A percentile compares a stretch with the other conserved stretches of the same genome.
Evolutionary conservation across 1,140 invertebrate genomes (phyloP).

Genomic region (Pachypsylla venusta): DNA sequence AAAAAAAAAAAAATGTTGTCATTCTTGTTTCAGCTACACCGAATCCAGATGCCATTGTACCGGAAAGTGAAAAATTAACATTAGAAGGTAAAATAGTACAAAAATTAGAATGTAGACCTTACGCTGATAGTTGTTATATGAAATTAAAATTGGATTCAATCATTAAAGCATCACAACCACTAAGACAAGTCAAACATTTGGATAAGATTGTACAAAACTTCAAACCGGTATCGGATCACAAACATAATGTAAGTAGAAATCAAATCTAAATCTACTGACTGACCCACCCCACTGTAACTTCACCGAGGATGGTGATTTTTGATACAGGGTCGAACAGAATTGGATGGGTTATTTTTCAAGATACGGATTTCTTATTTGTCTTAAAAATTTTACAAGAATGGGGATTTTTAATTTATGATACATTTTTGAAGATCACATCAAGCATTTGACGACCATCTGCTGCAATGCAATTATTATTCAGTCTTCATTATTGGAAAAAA

Average conservation of each 20-base stretch:
- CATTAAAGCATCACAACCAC: constrained; percentile 61
- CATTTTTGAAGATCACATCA: no score
- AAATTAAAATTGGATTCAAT: constrained; percentile 75
- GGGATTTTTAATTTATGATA: background rate
- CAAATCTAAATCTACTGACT: no score
- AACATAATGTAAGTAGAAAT: constrained; percentile 61
- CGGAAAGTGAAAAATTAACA: constrained; percentile 66
- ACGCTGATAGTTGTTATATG: constrained; percentile 74
- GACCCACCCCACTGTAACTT: background rate
- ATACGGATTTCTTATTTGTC: no score
- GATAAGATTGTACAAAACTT: constrained; percentile 69
- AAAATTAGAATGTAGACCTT: constrained; percentile 81
- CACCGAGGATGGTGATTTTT: background rate
- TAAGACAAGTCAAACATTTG: constrained; percentile 59
- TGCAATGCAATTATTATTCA: no score
- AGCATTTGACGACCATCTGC: no score
- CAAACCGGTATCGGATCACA: constrained; percentile 79
- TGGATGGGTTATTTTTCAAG: no score
- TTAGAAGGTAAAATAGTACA: constrained; percentile 90
- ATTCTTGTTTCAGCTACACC: constrained; percentile 37
- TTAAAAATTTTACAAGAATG: no score
- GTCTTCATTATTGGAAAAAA: background rate
- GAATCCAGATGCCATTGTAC: constrained; percentile 43
- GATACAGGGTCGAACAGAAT: no score
- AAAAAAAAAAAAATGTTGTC: no score